Evolutionary conservation across 23 tunicate species (phyloP).

Genomic region (Botrylloides violaceus): DNA sequence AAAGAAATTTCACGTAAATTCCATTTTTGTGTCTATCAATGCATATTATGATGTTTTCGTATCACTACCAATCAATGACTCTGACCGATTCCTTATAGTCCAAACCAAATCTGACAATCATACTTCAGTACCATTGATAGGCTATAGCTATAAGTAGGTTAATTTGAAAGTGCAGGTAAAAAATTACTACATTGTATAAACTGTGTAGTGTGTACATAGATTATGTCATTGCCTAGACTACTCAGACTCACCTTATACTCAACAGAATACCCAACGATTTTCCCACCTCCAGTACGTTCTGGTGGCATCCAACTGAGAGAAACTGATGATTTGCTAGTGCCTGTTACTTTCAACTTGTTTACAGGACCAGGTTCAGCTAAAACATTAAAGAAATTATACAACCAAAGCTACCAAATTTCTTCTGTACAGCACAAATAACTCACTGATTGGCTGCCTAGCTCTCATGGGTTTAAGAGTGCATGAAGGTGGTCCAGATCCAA

Average conservation of each 20-base stretch:
- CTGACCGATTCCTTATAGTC: too few relatives aligned
- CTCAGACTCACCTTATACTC: conserved; percentile 27
- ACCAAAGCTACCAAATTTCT: not conserved
- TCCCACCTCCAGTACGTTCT: conserved; percentile 51
- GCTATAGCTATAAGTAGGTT: not conserved
- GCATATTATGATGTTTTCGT: too few relatives aligned
- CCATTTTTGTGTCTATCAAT: not conserved
- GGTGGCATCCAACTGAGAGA: conserved; percentile 67
- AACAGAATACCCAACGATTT: conserved; percentile 75
- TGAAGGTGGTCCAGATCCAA: conserved; percentile 29
- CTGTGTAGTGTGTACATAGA: not conserved
- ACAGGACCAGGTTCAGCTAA: conserved; percentile 83
- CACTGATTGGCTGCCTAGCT: conserved; percentile 47
- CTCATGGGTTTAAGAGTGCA: conserved; percentile 31
- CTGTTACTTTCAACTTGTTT: conserved; percentile 29
- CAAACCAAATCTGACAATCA: too few relatives aligned
- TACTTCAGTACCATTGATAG: too few relatives aligned
- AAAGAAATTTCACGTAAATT: not conserved
- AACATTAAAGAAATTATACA: not conserved
- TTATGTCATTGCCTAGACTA: not conserved
- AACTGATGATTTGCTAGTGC: conserved; percentile 43
- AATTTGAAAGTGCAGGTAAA: not conserved
- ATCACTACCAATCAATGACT: too few relatives aligned
- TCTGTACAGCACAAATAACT: not conserved
- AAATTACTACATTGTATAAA: not conserved